Percentiles rank a stretch among this genome's conserved stretches.
Evolutionary conservation across 2,113 vertebrate species (phyloP).

Genomic region (Gallinago undulata): DNA sequence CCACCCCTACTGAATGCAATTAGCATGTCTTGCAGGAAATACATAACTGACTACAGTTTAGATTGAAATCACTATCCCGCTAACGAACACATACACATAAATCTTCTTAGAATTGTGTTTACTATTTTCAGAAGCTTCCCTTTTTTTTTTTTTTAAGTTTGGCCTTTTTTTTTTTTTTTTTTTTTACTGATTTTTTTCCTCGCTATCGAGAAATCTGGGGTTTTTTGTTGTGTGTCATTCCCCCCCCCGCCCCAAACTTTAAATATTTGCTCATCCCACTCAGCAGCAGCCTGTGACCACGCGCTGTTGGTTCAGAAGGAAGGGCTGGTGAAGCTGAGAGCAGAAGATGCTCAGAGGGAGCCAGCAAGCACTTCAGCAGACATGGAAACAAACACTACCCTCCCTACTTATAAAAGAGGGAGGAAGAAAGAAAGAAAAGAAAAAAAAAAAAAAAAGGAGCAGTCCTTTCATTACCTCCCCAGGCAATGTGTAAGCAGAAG

Average conservation of each 20-base stretch:
- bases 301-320: not conserved
- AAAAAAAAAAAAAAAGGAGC: not conserved
- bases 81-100: not conserved
- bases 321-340: not conserved
- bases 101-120: not conserved
- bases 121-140: not conserved
- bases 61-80: not conserved
- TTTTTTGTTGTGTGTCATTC: no score
- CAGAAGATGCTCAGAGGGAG: not conserved
- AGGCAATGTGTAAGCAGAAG: not conserved
- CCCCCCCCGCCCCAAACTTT: not conserved
- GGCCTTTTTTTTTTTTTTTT: not conserved
- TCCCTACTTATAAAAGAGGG: not conserved
- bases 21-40: not conserved
- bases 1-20: not conserved
- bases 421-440: not conserved
- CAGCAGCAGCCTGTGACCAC: not conserved
- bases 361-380: not conserved
- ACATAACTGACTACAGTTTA: not conserved
- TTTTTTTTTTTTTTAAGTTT: no score
- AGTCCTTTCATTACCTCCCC: not conserved
- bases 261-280: not conserved
- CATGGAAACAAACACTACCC: not conserved
- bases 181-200: not conserved
- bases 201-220: not conserved